These are phyloP conservation scores for Cataglyphis altisquamis DNA, from an alignment of 2,888 invertebrate species.

Conservation along the genomic window DNA sequence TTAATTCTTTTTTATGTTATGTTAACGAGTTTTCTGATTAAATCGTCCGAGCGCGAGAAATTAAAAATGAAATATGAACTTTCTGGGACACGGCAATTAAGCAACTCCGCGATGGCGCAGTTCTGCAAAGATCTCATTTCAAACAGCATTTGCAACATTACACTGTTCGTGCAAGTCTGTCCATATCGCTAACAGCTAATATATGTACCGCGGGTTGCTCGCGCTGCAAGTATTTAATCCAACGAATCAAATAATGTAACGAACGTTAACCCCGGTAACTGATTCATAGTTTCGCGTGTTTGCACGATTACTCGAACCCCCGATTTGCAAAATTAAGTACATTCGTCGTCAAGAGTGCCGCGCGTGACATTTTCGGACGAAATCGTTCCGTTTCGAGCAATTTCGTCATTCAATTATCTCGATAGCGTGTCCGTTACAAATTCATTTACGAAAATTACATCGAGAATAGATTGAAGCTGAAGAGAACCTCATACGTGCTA, in stretches of 20 bases:
- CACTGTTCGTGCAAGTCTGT: slow-evolving; percentile 47
- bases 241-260: slow-evolving; percentile 67
- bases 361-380: slow-evolving; percentile 26
- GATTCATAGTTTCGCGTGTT: slow-evolving; percentile 72
- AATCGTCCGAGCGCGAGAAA: background rate
- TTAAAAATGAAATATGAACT: slow-evolving; percentile 36
- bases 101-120: slow-evolving; percentile 36
- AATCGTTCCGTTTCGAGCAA: slow-evolving; percentile 32
- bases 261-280: slow-evolving; percentile 68
- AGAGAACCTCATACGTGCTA: background rate
- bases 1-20: background rate
- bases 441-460: slow-evolving; percentile 1
- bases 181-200: slow-evolving; percentile 38
- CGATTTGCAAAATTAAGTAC: slow-evolving; percentile 75
- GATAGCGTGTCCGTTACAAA: background rate
- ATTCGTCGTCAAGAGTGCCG: slow-evolving; percentile 64
- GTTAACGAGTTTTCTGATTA: slow-evolving; percentile 2
- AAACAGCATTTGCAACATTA: slow-evolving; percentile 11
- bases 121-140: slow-evolving; percentile 19
- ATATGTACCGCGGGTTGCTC: slow-evolving; percentile 46
- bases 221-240: slow-evolving; percentile 66
- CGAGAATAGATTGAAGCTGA: slow-evolving; percentile 54
- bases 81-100: slow-evolving; percentile 56
- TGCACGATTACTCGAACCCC: slow-evolving; percentile 71
- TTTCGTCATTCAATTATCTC: slow-evolving; percentile 29